Evolutionary conservation across 2,888 invertebrate genomes (phyloP).

Genomic region (Drosophila longiperda): DNA sequence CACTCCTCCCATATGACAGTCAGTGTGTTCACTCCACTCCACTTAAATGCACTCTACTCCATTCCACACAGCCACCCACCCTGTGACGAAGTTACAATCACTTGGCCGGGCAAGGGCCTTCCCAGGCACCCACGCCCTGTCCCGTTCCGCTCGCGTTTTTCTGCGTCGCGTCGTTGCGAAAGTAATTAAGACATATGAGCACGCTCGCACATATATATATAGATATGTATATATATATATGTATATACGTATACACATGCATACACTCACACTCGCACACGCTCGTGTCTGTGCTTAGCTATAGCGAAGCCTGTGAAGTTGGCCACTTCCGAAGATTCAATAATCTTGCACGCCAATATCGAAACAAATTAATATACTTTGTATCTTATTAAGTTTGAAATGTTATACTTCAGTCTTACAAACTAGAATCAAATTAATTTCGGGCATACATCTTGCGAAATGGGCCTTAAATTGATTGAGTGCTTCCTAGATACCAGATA

Average conservation of each 20-base stretch:
- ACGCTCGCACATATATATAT: slow-evolving; percentile 16
- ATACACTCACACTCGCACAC: not conserved
- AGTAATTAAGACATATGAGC: slow-evolving; percentile 61
- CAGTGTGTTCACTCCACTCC: not conserved
- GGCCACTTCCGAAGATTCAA: not conserved
- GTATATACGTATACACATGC: not conserved
- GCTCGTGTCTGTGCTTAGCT: slow-evolving; percentile 1
- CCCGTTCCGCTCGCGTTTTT: not conserved
- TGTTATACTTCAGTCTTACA: not conserved
- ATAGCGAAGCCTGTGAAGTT: slow-evolving; percentile 23
- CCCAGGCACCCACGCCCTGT: slow-evolving; percentile 19
- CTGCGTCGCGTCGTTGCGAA: slow-evolving; percentile 38
- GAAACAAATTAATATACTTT: not conserved
- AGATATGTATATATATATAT: not conserved
- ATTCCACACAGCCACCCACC: slow-evolving; percentile 9
- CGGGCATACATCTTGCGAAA: not conserved
- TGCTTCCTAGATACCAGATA: not conserved
- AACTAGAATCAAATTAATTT: not conserved
- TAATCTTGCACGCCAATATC: not conserved
- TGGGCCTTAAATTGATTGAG: not conserved
- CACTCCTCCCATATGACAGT: slow-evolving; percentile 3
- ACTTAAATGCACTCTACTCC: not conserved
- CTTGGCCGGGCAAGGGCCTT: slow-evolving; percentile 51
- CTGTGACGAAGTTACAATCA: slow-evolving; percentile 34
- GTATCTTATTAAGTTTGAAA: not conserved